Base-by-base conservation (phyloP, 2,888 invertebrate genomes). In the Luperina testacea region DNA sequence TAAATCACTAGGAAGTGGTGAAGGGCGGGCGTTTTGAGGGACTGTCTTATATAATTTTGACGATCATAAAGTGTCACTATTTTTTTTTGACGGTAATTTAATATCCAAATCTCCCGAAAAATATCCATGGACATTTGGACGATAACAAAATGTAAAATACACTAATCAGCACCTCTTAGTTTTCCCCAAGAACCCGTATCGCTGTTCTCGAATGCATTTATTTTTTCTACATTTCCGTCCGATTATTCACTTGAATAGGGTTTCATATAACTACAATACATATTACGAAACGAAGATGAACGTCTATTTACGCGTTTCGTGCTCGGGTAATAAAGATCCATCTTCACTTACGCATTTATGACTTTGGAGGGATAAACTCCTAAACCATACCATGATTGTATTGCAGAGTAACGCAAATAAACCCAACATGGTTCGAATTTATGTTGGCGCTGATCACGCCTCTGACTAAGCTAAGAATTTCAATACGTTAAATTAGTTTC, bases 401-500 rank as follows among this genome's bases (percentile, higher is more conserved):
- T 57, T 32, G 24, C 68, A 20, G 17, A 42, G 73, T 48, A 59
- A 71, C 51, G 57, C 69, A 83, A 83, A 85, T 71, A 85, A 72
- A 85, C 67, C 42, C 27, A 77, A 85, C 63, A 71, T 64, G 78
- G 61, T 65, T 3, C 13, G 24, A 69, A 76, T 67, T 63, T 81
- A 71, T 53, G n/a, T 65, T 77, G 72, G 68, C 59, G 53, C 64
- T n/a, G 70, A 57, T 64, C 64, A 53, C 13, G 59, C 11, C n/a
- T 75, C 65, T 72, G 68, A 85, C 65, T 68, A 82, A 80, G 32
- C 67, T 38, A 63, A 63, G 64, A 68, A 78, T 78, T 69, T 72
- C 24, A 77, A 65, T 71, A 13, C 4, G 53, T 53, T 69, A 51
- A 65, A 76, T 78, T 53, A 15, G 61, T 85, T 75, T 73, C 48